Percentiles rank a stretch among this genome's conserved stretches.
Evolutionary conservation across 2,888 invertebrate genomes (phyloP).

Genomic region (Pyrochroa serraticornis): DNA sequence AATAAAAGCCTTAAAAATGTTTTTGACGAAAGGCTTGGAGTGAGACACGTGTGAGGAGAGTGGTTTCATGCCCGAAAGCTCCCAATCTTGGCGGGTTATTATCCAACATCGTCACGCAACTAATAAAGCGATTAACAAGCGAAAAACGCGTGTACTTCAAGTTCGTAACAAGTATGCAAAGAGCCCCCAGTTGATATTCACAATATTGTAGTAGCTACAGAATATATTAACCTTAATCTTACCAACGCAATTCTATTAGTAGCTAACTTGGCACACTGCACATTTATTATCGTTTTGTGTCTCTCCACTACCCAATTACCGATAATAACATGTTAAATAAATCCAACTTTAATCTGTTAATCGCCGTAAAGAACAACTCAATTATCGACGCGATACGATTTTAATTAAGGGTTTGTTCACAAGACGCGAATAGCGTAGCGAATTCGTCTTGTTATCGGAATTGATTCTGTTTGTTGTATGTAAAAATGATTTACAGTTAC

Average conservation of each 20-base stretch:
- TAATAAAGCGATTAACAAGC: constrained; percentile 23
- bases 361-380: too few relatives aligned
- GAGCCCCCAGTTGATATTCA: constrained; percentile 21
- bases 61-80: too few relatives aligned
- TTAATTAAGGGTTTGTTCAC: too few relatives aligned
- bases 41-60: too few relatives aligned
- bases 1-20: too few relatives aligned
- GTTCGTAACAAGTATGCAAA: constrained; percentile 24
- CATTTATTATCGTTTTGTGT: constrained; percentile 20
- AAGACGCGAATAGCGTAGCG: too few relatives aligned
- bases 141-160: constrained; percentile 10
- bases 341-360: not conserved
- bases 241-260: constrained; percentile 25
- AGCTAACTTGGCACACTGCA: constrained; percentile 4
- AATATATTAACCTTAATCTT: constrained; percentile 28
- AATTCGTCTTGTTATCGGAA: too few relatives aligned
- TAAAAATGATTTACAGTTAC: too few relatives aligned
- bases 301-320: constrained; percentile 20
- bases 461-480: too few relatives aligned
- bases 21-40: too few relatives aligned
- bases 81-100: too few relatives aligned
- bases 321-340: constrained; percentile 15
- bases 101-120: not conserved
- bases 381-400: too few relatives aligned
- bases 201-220: constrained; percentile 18